These are phyloP conservation scores for Siphlonurus alternatus DNA, from an alignment of 2,888 invertebrate species.

Conservation along the genomic window DNA sequence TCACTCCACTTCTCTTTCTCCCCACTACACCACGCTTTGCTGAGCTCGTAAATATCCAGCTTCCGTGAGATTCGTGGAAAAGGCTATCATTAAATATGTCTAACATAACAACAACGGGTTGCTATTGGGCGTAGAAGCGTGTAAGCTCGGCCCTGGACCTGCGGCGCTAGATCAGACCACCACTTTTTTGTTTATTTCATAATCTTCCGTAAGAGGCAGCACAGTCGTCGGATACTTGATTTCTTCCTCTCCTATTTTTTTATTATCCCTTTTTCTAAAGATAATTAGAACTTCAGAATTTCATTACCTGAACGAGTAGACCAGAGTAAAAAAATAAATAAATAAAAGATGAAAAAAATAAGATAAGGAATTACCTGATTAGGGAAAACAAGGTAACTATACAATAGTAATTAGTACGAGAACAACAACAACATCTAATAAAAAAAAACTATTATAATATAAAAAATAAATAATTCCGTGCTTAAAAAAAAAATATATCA, in stretches of 20 bases:
- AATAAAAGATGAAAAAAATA: neutral
- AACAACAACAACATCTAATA: no score
- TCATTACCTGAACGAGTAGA: neutral
- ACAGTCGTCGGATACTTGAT: neutral
- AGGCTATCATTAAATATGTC: neutral
- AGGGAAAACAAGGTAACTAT: neutral
- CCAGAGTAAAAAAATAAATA: no score
- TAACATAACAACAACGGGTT: neutral
- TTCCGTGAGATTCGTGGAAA: neutral
- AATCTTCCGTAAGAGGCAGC: no score
- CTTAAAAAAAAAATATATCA: no score
- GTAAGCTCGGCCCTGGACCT: neutral
- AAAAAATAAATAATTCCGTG: no score
- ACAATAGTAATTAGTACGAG: neutral
- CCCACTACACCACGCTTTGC: neutral
- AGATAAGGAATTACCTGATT: neutral
- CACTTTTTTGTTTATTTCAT: no score
- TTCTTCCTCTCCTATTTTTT: neutral
- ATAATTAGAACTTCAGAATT: neutral
- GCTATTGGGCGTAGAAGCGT: neutral
- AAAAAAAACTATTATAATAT: no score
- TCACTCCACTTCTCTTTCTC: neutral
- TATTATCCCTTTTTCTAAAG: neutral
- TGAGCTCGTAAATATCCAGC: neutral
- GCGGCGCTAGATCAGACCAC: neutral